phyloP scores from a whole-genome alignment of 2,888 invertebrate species.

The Mythimna albipuncta region DNA sequence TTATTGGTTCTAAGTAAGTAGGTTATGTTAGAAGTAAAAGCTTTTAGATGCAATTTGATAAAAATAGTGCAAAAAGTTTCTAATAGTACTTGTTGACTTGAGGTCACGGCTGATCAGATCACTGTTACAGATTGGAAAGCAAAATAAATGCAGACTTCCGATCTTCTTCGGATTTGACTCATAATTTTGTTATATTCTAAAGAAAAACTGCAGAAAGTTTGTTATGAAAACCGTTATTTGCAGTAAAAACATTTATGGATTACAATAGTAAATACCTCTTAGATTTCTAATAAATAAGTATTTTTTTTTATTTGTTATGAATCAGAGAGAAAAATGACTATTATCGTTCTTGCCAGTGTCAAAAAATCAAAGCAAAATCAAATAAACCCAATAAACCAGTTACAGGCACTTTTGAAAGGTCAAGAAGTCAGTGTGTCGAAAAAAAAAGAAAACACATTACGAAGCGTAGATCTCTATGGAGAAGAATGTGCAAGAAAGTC shows the following conservation, averaged over 20 bases:
- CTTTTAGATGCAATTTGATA: slow-evolving; percentile 44
- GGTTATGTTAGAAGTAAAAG: slow-evolving; percentile 46
- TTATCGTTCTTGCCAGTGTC: too few relatives aligned
- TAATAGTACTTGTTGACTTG: not conserved
- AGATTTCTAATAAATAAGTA: not conserved
- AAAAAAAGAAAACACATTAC: too few relatives aligned
- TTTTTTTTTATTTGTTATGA: not conserved
- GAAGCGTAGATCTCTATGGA: too few relatives aligned
- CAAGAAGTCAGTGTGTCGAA: too few relatives aligned
- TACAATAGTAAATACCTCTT: not conserved
- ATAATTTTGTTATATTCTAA: not conserved
- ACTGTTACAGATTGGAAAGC: slow-evolving; percentile 5
- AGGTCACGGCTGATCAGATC: not conserved
- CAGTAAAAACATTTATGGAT: not conserved
- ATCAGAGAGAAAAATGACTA: not conserved
- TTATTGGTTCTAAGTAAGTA: too few relatives aligned
- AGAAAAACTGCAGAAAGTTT: not conserved
- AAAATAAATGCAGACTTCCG: not conserved
- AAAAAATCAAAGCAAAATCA: too few relatives aligned
- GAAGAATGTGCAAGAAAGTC: too few relatives aligned
- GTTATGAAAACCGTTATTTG: not conserved
- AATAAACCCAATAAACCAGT: too few relatives aligned
- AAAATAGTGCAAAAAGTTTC: slow-evolving; percentile 20
- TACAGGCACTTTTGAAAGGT: too few relatives aligned
- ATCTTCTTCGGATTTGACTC: too few relatives aligned